These are phyloP conservation scores for Gymnobelideus leadbeateri DNA, from an alignment of 2,113 vertebrate genomes.

Conservation along the genomic window DNA sequence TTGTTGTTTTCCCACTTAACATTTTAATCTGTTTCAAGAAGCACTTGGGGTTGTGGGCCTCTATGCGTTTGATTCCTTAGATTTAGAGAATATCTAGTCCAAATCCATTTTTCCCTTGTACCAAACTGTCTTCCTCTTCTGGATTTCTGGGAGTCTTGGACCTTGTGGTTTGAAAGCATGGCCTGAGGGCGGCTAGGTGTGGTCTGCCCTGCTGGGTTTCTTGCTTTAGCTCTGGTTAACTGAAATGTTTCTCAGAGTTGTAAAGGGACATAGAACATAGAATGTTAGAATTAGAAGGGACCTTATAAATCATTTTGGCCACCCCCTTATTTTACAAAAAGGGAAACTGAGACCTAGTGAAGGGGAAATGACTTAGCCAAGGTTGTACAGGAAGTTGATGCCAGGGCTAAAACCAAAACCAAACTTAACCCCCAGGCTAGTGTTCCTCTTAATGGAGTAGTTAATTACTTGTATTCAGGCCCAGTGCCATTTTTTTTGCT, in stretches of 20 bases:
- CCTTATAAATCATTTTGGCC: neutral
- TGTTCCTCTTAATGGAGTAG: conserved; percentile 8
- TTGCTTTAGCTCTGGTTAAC: conserved; percentile 19
- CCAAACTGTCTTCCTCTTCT: neutral
- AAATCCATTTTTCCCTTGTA: neutral
- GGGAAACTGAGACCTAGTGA: neutral
- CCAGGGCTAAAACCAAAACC: neutral
- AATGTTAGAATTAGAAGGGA: neutral
- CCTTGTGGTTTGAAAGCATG: conserved; percentile 25
- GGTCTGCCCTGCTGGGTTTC: neutral
- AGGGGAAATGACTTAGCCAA: neutral
- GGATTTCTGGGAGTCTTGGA: neutral
- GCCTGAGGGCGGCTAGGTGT: neutral
- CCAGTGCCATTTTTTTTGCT: neutral
- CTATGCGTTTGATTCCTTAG: neutral
- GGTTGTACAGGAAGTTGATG: neutral
- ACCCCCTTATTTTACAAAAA: neutral
- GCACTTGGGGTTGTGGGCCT: neutral
- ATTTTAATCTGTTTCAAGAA: neutral
- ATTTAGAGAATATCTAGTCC: neutral
- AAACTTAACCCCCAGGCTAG: no score
- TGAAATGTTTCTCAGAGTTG: neutral
- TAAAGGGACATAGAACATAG: neutral
- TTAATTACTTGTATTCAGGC: neutral
- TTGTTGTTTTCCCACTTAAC: neutral